A percentile compares a stretch with the other conserved stretches of the same genome.
These are phyloP conservation scores for Lepidurus apus DNA, from an alignment of 1,140 invertebrate genomes.

Conservation along the genomic window DNA sequence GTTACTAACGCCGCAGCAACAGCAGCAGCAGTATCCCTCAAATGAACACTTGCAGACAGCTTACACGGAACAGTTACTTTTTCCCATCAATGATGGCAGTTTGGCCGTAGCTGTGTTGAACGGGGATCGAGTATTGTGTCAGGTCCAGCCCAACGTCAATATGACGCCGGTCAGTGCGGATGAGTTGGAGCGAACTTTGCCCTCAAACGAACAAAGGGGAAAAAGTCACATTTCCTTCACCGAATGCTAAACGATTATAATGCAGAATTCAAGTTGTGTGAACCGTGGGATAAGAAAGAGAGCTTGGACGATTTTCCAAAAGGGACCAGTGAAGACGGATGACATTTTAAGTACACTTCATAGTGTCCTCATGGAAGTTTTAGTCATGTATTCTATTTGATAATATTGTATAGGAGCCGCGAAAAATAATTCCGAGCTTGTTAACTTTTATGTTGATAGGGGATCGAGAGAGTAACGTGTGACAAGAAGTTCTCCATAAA, in stretches of 20 bases:
- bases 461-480: background rate
- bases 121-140: constrained; percentile 74
- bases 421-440: constrained; percentile 11
- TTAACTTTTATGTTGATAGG: constrained; percentile 10
- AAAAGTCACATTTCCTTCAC: background rate
- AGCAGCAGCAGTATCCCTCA: background rate
- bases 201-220: background rate
- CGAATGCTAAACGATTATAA: background rate
- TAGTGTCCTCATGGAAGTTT: constrained; percentile 12
- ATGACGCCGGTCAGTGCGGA: background rate
- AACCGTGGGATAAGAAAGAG: background rate
- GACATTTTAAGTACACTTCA: constrained; percentile 22
- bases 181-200: background rate
- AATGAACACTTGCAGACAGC: constrained; percentile 31
- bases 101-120: constrained; percentile 69
- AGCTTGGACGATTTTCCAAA: constrained; percentile 10
- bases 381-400: constrained; percentile 18
- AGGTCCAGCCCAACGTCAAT: constrained; percentile 57
- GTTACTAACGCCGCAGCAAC: background rate
- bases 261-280: background rate
- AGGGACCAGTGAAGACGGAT: constrained; percentile 17
- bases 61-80: constrained; percentile 30
- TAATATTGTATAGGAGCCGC: constrained; percentile 8
- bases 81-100: constrained; percentile 42
- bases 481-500: background rate